Evolutionary conservation across 2,888 invertebrate species (phyloP).

Genomic region (Drosophila percnosoma): DNA sequence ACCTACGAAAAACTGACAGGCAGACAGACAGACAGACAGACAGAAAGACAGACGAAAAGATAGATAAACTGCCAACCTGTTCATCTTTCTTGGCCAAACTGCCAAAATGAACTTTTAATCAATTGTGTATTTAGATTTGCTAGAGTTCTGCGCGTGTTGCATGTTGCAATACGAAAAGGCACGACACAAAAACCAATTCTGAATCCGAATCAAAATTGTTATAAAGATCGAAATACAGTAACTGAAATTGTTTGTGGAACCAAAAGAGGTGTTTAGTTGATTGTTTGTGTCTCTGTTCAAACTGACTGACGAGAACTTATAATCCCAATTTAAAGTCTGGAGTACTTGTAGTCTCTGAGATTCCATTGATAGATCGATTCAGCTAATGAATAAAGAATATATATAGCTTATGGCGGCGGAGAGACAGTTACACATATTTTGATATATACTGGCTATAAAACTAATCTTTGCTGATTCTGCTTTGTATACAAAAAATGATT

Average conservation of each 20-base stretch:
- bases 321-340: background rate
- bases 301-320: background rate
- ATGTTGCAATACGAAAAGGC: conserved; percentile 9
- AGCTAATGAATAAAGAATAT: background rate
- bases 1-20: conserved; percentile 13
- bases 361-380: background rate
- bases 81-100: conserved; percentile 17
- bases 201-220: background rate
- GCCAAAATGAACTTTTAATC: conserved; percentile 1
- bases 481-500: too few relatives aligned
- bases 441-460: background rate
- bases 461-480: background rate
- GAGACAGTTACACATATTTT: background rate
- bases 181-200: background rate
- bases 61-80: conserved; percentile 16
- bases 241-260: background rate
- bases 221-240: background rate
- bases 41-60: background rate
- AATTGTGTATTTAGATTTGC: background rate
- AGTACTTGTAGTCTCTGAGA: background rate
- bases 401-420: background rate
- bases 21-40: conserved; percentile 13
- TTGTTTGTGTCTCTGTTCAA: background rate
- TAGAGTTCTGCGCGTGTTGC: background rate
- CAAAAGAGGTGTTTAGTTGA: background rate